Conservation (phyloP, 2,797 vertebrate genomes). For the Arctocebus calabarensis region DNA sequence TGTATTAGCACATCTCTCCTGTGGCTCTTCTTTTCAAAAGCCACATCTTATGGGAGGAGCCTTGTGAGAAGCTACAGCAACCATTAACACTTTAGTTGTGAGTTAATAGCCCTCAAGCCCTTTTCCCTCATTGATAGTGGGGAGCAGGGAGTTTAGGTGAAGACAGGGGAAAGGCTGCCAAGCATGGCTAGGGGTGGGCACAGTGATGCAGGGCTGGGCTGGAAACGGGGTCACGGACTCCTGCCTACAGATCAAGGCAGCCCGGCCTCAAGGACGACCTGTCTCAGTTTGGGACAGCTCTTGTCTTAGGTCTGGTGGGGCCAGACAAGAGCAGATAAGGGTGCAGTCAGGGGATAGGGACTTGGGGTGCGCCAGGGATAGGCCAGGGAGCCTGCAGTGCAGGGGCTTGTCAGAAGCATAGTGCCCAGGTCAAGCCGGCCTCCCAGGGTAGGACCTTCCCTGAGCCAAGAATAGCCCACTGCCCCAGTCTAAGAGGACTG, state of each 20-base stretch:
- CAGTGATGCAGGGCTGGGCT: fast-evolving
- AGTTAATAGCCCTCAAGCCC: not conserved
- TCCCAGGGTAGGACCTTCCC: no score
- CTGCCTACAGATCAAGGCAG: no score
- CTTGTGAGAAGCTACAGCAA: not conserved
- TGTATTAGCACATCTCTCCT: not conserved
- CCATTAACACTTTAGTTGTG: not conserved
- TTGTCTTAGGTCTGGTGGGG: not conserved
- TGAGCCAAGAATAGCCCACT: not conserved
- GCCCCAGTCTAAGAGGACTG: fast-evolving
- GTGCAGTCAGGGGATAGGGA: not conserved
- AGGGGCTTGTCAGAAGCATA: not conserved
- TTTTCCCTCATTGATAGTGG: not conserved
- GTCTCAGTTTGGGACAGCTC: not conserved
- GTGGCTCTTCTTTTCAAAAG: not conserved
- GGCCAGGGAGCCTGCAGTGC: fast-evolving
- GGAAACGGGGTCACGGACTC: fast-evolving
- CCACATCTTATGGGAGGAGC: not conserved
- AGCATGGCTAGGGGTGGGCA: not conserved
- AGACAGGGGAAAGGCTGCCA: not conserved
- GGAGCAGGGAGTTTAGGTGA: not conserved
- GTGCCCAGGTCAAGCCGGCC: not conserved
- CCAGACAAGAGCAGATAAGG: fast-evolving
- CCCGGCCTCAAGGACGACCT: fast-evolving
- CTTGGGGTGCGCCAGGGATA: fast-evolving